A percentile compares a stretch with the other conserved stretches of the same genome.
These are phyloP conservation scores for Coenobita brevimanus DNA, from an alignment of 1,140 invertebrate species.

Conservation along the genomic window DNA sequence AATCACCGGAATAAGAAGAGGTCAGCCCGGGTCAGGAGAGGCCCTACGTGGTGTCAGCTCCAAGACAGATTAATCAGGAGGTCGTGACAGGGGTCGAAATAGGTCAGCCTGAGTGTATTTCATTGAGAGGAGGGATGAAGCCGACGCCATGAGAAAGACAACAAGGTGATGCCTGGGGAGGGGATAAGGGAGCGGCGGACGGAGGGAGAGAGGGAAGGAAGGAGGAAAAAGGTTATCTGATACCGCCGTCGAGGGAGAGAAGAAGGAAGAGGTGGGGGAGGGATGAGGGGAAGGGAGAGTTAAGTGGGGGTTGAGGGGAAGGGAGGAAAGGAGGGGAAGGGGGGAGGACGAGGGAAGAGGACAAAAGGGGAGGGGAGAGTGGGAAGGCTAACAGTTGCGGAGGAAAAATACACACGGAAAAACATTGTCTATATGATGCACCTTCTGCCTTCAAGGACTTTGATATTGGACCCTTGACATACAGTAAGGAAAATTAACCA, in stretches of 20 bases:
- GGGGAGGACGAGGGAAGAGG: background rate
- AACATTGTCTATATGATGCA: background rate
- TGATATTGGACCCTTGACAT: too few relatives aligned
- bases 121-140: constrained; percentile 2
- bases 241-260: background rate
- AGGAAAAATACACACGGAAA: background rate
- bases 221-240: background rate
- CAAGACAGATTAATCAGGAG: constrained; percentile 51
- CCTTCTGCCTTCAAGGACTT: background rate
- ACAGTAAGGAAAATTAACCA: too few relatives aligned
- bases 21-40: background rate
- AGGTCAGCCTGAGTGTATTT: constrained; percentile 11
- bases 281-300: background rate
- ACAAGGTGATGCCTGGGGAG: background rate
- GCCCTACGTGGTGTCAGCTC: constrained; percentile 29
- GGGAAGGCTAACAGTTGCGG: background rate
- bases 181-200: background rate
- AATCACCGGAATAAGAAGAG: too few relatives aligned
- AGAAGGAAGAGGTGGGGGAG: background rate
- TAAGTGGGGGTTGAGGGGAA: background rate
- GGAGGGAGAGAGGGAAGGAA: background rate
- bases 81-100: constrained; percentile 39
- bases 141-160: background rate
- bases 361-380: background rate
- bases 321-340: background rate